Conservation (phyloP, 2,797 vertebrate species). For the Malacoraja senta region DNA sequence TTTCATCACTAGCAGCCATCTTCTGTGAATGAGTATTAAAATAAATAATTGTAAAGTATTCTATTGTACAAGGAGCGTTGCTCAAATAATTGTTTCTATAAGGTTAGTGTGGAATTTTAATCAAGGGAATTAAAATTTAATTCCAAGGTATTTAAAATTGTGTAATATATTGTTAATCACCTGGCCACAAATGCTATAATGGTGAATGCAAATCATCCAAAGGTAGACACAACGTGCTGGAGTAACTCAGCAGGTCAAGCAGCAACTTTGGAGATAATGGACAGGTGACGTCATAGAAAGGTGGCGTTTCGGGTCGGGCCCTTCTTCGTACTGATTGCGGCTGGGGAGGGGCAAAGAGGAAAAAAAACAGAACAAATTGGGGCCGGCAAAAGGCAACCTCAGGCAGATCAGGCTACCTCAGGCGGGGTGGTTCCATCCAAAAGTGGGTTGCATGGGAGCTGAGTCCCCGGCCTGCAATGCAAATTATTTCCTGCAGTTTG, state of each 20-base stretch:
- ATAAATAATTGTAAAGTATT: background rate
- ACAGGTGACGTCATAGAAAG: too few relatives aligned
- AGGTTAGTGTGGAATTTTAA: background rate
- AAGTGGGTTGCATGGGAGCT: background rate
- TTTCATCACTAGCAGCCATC: too few relatives aligned
- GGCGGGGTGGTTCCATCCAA: too few relatives aligned
- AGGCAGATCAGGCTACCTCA: too few relatives aligned
- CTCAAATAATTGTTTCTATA: background rate
- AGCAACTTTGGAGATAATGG: too few relatives aligned
- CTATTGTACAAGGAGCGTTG: background rate
- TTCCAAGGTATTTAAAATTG: background rate
- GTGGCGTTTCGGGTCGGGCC: too few relatives aligned
- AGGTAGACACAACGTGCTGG: too few relatives aligned
- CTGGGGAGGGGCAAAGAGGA: too few relatives aligned
- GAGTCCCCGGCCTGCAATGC: background rate
- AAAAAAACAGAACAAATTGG: too few relatives aligned
- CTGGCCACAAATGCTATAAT: background rate
- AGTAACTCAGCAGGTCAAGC: too few relatives aligned
- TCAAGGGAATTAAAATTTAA: background rate
- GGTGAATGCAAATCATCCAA: background rate
- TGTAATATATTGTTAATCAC: background rate
- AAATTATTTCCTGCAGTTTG: background rate
- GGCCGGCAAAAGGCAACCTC: too few relatives aligned
- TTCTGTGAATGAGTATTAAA: background rate
- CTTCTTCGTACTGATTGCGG: too few relatives aligned